Percentiles rank a stretch among this genome's conserved stretches.
phyloP scores from a whole-genome alignment of 2,797 vertebrate genomes.

The Acridotheres tristis region DNA sequence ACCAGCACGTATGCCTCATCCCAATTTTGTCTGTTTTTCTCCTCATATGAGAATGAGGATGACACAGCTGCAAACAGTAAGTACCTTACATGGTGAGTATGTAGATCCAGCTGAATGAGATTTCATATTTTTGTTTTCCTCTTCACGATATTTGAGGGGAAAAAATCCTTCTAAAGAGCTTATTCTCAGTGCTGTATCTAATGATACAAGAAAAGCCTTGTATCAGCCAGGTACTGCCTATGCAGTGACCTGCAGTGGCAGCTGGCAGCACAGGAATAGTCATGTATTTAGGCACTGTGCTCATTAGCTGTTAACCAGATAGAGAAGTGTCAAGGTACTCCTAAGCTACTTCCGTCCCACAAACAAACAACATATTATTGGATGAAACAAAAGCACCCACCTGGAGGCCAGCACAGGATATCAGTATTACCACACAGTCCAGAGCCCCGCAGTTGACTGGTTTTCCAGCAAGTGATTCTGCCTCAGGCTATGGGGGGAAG shows the following conservation, averaged over 20 bases:
- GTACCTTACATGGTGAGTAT: not conserved
- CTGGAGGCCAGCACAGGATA: not conserved
- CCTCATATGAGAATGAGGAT: not conserved
- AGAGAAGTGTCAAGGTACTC: not conserved
- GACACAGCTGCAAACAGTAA: not conserved
- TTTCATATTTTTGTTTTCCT: not conserved
- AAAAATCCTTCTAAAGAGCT: not conserved
- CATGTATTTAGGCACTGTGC: not conserved
- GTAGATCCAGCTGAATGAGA: not conserved
- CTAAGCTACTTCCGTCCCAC: not conserved
- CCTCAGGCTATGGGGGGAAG: not conserved
- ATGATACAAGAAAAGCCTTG: not conserved
- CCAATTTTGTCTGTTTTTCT: not conserved
- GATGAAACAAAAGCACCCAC: not conserved
- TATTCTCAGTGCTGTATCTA: not conserved
- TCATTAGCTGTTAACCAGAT: not conserved
- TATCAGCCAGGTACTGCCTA: not conserved
- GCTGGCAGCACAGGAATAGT: not conserved
- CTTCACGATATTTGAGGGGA: not conserved
- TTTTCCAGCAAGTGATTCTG: not conserved
- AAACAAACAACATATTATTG: fast-evolving
- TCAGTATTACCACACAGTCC: no score
- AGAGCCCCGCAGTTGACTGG: not conserved
- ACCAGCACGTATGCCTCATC: not conserved
- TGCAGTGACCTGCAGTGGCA: not conserved